Percentiles rank a stretch among this genome's conserved stretches.
Evolutionary conservation across 2,888 invertebrate species (phyloP).

Genomic region (Gibbula magus): DNA sequence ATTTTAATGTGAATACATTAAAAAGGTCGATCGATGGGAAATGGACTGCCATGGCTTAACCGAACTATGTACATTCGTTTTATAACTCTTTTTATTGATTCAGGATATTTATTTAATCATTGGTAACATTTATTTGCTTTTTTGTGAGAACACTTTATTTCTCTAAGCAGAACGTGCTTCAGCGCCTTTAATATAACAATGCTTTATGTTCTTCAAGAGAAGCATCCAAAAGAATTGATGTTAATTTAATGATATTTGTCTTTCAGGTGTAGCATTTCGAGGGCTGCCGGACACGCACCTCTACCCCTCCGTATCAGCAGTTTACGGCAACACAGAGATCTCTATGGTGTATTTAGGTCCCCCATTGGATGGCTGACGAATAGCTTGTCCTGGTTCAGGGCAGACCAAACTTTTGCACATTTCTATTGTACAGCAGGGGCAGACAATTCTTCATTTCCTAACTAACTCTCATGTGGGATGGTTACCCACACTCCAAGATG

Average conservation of each 20-base stretch:
- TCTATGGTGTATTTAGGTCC: conserved; percentile 98
- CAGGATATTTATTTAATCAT: too few relatives aligned
- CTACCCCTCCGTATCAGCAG: conserved; percentile 97
- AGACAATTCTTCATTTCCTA: neutral
- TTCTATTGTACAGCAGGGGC: neutral
- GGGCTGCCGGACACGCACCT: conserved; percentile 93
- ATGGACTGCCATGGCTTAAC: too few relatives aligned
- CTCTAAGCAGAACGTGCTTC: too few relatives aligned
- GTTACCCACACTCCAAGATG: neutral
- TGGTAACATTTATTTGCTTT: too few relatives aligned
- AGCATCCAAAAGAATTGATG: too few relatives aligned
- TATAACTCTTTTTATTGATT: too few relatives aligned
- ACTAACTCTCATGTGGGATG: neutral
- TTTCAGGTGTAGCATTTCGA: conserved; percentile 90
- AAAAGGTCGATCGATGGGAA: too few relatives aligned
- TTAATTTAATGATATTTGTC: conserved; percentile 6
- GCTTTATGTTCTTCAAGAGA: too few relatives aligned
- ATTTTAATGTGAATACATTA: too few relatives aligned
- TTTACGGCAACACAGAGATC: conserved; percentile 99
- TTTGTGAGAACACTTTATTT: too few relatives aligned
- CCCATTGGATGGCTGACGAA: conserved; percentile 88
- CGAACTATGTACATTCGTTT: too few relatives aligned
- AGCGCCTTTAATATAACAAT: too few relatives aligned
- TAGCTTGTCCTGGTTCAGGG: neutral
- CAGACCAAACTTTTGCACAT: neutral